Base-by-base conservation (phyloP, 1,140 invertebrate genomes). In the Probaryconus sp. region DNA sequence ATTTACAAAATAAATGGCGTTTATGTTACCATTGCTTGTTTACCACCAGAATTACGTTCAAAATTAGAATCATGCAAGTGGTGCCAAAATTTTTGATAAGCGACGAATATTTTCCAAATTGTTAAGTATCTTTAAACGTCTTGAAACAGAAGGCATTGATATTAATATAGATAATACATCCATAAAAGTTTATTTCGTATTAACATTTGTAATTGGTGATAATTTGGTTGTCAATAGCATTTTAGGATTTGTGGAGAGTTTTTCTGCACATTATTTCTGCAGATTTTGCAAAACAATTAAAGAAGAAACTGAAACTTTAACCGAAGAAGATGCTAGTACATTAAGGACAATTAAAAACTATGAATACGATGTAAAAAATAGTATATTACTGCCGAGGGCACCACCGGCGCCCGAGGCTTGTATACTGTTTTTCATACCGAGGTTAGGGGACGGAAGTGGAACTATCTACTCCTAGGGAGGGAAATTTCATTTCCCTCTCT, bases 1-100 rank as follows among this genome's bases (percentile, higher is more conserved):
- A 30, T 75, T 7, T 53, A 70, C 28, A 77, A 77, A 69, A 30
- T 75, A 4, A 65, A 65, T 21, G 61, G 60, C 14, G 58, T 48
- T 0, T 79, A 75, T 50, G 38, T 56, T 6, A 56, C 58, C 1
- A 40, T 79, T 6, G 37, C 24, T 35, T 72, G 60, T 47, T 40
- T 79, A 1, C 75, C 78, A 11, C 58, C 71, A 18, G 9, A 70
- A 18, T 53, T 70, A 35, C 24, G 42, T 9, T 63, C 63, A 6
- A 69, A 55, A 33, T 38, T 77, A 31, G 45, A 74, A 69, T 53
- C 47, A 77, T 31, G 65, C 43, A 21, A 28, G 40, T 9, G 78
- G 75, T 60, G 30, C 40, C 16, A 73, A 61, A 67, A 11, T 21
- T 33, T 71, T 69, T 65, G 30, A 56, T 7, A 65, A 48, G 33